phyloP scores from a whole-genome alignment of 2,888 invertebrate genomes.

The Lasioglossum malachurum region DNA sequence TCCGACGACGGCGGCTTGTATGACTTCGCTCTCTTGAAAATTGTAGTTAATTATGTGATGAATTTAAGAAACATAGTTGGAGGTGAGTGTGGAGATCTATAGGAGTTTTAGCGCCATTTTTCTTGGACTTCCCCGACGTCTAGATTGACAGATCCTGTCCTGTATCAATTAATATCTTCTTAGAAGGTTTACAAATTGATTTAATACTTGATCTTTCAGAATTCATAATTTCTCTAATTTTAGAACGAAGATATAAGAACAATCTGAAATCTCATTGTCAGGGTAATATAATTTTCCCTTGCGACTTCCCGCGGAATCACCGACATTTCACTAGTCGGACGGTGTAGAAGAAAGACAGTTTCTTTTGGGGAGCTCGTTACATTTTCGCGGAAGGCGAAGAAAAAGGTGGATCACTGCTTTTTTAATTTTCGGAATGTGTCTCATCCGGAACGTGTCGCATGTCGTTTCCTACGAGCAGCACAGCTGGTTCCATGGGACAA shows the following conservation, averaged over 20 bases:
- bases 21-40: neutral
- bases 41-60: neutral
- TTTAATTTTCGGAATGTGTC: slow-evolving; percentile 4
- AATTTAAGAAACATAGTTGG: neutral
- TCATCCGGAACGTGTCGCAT: slow-evolving; percentile 21
- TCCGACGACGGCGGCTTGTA: neutral
- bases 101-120: neutral
- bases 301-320: neutral
- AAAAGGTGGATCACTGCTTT: neutral
- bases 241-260: neutral
- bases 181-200: neutral
- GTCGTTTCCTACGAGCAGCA: slow-evolving; percentile 15
- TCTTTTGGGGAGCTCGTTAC: neutral
- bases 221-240: neutral
- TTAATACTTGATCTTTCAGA: neutral
- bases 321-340: neutral
- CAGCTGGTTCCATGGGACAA: slow-evolving; percentile 26
- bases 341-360: neutral
- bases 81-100: neutral
- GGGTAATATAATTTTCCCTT: neutral
- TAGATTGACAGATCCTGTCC: neutral
- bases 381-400: neutral
- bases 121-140: neutral
- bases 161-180: neutral
- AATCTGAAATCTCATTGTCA: neutral